Conservation (phyloP, 2,113 vertebrate genomes). For the Callorhinus ursinus region DNA sequence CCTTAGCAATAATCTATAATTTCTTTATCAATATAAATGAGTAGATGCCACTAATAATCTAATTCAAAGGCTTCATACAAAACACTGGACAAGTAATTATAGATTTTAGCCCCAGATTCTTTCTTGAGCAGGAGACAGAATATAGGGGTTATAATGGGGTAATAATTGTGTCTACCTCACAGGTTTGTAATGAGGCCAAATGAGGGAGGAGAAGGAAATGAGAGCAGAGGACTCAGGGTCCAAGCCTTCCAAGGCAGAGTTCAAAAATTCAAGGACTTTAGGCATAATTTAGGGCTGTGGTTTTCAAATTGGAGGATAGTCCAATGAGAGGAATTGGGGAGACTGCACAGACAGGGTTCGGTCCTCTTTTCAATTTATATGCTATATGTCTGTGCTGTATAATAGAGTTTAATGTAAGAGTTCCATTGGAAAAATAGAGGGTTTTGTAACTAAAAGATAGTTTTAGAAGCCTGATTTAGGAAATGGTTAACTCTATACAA, state of each 20-base stretch:
- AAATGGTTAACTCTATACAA: neutral
- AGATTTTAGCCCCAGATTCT: neutral
- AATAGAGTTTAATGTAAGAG: neutral
- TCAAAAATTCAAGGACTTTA: neutral
- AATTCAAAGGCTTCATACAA: neutral
- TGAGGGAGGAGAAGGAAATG: neutral
- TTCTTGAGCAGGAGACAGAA: neutral
- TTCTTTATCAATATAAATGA: constrained; percentile 20
- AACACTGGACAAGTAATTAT: neutral
- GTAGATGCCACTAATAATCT: neutral
- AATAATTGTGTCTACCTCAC: neutral
- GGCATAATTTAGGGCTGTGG: neutral
- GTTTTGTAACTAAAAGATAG: neutral
- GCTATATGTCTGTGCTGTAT: neutral
- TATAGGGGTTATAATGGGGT: neutral
- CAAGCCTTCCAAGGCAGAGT: neutral
- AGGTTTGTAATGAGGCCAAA: neutral
- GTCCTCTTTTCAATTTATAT: neutral
- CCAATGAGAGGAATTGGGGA: neutral
- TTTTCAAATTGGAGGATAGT: neutral
- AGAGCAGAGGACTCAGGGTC: neutral
- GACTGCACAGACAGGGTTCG: neutral
- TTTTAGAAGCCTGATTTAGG: constrained; percentile 5
- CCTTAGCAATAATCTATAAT: neutral
- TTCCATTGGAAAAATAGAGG: constrained; percentile 17